These are phyloP conservation scores for Cryptotis parvus DNA, from an alignment of 2,113 vertebrate species.

Conservation along the genomic window DNA sequence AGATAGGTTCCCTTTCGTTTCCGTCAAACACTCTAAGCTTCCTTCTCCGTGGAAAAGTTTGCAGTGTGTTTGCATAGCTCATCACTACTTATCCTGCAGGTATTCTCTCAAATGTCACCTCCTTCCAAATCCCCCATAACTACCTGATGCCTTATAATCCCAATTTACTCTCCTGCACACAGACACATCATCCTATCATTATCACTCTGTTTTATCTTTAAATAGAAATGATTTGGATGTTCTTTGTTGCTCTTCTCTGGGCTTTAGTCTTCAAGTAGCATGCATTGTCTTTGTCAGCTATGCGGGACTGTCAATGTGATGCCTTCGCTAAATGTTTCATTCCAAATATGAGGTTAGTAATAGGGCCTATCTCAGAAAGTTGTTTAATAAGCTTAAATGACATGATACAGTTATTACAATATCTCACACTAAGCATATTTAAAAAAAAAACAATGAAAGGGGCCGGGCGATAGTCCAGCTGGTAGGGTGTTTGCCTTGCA, in stretches of 20 bases:
- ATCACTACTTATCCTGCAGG: not conserved
- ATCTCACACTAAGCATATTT: not conserved
- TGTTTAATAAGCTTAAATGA: constrained; percentile 29
- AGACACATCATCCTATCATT: not conserved
- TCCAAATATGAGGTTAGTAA: not conserved
- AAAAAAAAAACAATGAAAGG: not conserved
- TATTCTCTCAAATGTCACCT: constrained; percentile 21
- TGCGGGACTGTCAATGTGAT: not conserved
- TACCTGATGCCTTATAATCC: not conserved
- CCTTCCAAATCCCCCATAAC: not conserved
- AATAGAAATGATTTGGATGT: not conserved
- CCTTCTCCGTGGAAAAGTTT: constrained; percentile 18
- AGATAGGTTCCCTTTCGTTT: not conserved
- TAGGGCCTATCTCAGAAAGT: not conserved
- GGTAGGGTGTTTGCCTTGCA: too few relatives aligned
- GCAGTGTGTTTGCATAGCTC: not conserved
- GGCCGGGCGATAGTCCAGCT: too few relatives aligned
- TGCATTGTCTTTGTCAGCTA: not conserved
- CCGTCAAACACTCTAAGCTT: not conserved
- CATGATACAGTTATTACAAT: not conserved
- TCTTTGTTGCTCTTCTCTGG: not conserved
- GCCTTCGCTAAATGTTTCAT: not conserved
- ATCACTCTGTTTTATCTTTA: not conserved
- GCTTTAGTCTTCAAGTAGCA: not conserved
- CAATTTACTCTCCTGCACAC: not conserved